phyloP scores from a whole-genome alignment of 2,888 invertebrate species.

The Bibio marci region DNA sequence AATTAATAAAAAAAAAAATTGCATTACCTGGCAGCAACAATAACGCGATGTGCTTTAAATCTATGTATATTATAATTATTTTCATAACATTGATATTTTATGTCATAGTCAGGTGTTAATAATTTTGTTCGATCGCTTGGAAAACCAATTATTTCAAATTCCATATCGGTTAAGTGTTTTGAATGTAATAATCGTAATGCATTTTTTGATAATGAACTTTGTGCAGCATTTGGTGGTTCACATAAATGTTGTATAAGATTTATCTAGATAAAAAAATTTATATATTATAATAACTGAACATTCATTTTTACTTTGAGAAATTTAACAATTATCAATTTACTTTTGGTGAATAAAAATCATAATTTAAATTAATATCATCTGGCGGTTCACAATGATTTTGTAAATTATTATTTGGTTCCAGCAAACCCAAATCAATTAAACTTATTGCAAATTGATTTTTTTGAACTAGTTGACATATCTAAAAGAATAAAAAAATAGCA shows the following conservation, averaged over 20 bases:
- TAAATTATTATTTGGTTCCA: conserved; percentile 25
- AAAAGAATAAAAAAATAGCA: conserved; percentile 1
- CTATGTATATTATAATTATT: conserved; percentile 20
- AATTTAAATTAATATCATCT: conserved; percentile 6
- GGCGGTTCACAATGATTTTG: conserved; percentile 9
- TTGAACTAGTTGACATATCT: conserved; percentile 38
- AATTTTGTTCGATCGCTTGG: neutral
- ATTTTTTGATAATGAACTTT: conserved; percentile 38
- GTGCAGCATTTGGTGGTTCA: conserved; percentile 36
- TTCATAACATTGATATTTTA: conserved; percentile 3
- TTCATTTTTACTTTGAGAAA: no score
- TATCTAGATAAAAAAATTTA: conserved; percentile 16
- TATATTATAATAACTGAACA: no score
- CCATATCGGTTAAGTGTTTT: conserved; percentile 41
- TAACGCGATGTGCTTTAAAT: conserved; percentile 42
- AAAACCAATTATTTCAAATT: conserved; percentile 34
- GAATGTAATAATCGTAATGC: conserved; percentile 38
- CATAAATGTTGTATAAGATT: conserved; percentile 42
- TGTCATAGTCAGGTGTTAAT: neutral
- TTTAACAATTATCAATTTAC: no score
- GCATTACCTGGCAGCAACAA: conserved; percentile 35
- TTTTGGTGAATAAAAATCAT: conserved; percentile 14
- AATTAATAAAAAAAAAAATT: neutral
- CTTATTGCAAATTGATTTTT: conserved; percentile 43
- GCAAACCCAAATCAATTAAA: conserved; percentile 35